phyloP scores from a whole-genome alignment of 2,113 vertebrate genomes.

The Coregonus clupeaformis region DNA sequence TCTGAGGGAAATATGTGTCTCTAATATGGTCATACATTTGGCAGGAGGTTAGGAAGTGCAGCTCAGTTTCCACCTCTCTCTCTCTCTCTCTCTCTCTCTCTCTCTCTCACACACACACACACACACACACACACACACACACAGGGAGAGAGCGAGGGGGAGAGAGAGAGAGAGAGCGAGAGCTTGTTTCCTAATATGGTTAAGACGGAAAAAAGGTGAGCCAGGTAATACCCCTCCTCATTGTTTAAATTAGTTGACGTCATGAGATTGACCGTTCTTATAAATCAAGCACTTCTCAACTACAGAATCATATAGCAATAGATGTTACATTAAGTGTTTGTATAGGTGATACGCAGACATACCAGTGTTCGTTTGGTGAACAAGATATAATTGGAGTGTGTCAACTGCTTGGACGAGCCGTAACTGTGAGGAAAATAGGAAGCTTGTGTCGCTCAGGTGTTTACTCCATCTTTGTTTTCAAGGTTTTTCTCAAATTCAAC shows the following conservation, averaged over 20 bases:
- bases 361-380: neutral
- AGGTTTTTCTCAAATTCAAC: neutral
- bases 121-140: too few species aligned
- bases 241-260: slow-evolving; percentile 53
- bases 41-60: too few species aligned
- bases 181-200: slow-evolving; percentile 60
- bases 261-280: slow-evolving; percentile 18
- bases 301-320: neutral
- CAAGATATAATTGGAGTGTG: neutral
- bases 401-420: slow-evolving; percentile 68
- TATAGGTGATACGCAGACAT: neutral
- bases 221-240: slow-evolving; percentile 1
- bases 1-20: too few species aligned
- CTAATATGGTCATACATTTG: too few species aligned
- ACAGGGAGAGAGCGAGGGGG: too few species aligned
- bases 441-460: neutral
- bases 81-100: too few species aligned
- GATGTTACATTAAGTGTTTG: too few species aligned
- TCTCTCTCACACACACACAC: too few species aligned
- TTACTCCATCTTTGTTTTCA: slow-evolving; percentile 6
- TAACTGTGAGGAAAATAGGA: slow-evolving; percentile 53
- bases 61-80: too few species aligned
- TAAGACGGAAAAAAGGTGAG: slow-evolving; percentile 42
- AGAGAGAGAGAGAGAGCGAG: too few species aligned
- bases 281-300: slow-evolving; percentile 35